Evolutionary conservation across 1,140 invertebrate species (phyloP), one percentile per base, ranked within the genome.

Genomic region (Drosophila micromelanica): DNA sequence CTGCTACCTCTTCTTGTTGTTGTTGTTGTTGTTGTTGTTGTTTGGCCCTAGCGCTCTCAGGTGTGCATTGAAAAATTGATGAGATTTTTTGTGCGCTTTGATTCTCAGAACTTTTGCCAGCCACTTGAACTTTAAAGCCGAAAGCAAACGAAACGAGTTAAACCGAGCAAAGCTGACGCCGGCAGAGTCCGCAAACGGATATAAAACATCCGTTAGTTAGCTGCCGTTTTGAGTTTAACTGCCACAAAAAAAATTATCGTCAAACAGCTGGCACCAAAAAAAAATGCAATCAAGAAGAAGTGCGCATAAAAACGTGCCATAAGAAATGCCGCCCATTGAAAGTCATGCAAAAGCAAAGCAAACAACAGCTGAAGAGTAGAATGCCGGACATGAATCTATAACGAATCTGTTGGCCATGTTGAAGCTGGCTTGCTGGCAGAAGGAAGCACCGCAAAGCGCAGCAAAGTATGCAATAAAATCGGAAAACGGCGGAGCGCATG

Each of bases 61-160:
- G 80, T 85, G 78, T 42, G 56, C 67, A 72, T 75, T 87, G 81
- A 86, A 86, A 86, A 78, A 81, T 86, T 87, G 78, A 86, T 86
- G 82, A 80, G 81, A 78, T 86, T 81, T 86, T 81, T 76, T 55
- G 84, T 84, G 73, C 30, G 72, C 71, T 65, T 63, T 55, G 32
- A 57, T 48, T 56, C 15, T 8, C 6, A 42, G 20, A 42, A 55
- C 37, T 55, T 55, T 55, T 54, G 37, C 52, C 51, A 45, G 11
- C 42, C 37, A 43, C 71, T 74, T 57, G 30, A 74, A 61, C 51
- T 71, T 74, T 70, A 74, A 74, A 69, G 71, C 65, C 40, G 13
- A 23, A 55, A n/a, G 17, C 23, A 43, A 59, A 51, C 35, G 30
- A 38, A 48, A 38, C 40, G 42, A 48, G 49, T 38, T 57, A 48